A percentile compares a stretch with the other conserved stretches of the same genome.
Conservation (phyloP, 2,113 vertebrate genomes). For the Etheostoma cragini region DNA sequence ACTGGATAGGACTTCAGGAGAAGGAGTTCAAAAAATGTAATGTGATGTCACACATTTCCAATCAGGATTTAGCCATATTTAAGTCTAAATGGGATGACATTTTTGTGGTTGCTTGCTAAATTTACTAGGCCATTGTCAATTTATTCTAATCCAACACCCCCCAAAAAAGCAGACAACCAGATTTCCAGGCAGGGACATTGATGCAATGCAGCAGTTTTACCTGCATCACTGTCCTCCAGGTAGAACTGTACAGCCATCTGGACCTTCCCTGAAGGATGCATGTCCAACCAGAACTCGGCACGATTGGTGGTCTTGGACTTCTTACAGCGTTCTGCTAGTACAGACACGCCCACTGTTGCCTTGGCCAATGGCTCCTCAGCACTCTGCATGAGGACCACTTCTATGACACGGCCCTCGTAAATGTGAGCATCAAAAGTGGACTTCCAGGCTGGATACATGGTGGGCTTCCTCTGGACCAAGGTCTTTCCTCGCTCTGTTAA, state of each 20-base stretch:
- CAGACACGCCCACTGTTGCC: conserved; percentile 91
- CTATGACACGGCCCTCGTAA: conserved; percentile 93
- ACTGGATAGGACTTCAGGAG: not conserved
- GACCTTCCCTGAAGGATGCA: conserved; percentile 81
- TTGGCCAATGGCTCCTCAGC: conserved; percentile 92
- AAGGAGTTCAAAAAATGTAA: not conserved
- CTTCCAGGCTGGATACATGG: conserved; percentile 96
- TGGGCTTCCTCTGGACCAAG: conserved; percentile 94
- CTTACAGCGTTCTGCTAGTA: conserved; percentile 94
- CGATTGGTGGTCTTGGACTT: conserved; percentile 86
- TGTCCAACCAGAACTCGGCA: conserved; percentile 94
- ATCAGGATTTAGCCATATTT: not conserved
- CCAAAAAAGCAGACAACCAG: not conserved
- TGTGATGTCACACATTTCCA: not conserved
- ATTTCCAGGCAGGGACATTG: not conserved
- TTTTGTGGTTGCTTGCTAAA: not conserved
- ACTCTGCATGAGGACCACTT: conserved; percentile 93
- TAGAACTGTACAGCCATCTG: conserved; percentile 82
- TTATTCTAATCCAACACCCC: not conserved
- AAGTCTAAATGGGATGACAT: not conserved
- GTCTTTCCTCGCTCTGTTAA: conserved; percentile 94
- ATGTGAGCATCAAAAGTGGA: conserved; percentile 94
- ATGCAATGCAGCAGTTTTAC: conserved; percentile 43
- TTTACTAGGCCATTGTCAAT: not conserved
- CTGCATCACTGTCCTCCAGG: conserved; percentile 78